A percentile compares a stretch with the other conserved stretches of the same genome.
Evolutionary conservation across 2,113 vertebrate species (phyloP).

Genomic region (Zootoca vivipara): DNA sequence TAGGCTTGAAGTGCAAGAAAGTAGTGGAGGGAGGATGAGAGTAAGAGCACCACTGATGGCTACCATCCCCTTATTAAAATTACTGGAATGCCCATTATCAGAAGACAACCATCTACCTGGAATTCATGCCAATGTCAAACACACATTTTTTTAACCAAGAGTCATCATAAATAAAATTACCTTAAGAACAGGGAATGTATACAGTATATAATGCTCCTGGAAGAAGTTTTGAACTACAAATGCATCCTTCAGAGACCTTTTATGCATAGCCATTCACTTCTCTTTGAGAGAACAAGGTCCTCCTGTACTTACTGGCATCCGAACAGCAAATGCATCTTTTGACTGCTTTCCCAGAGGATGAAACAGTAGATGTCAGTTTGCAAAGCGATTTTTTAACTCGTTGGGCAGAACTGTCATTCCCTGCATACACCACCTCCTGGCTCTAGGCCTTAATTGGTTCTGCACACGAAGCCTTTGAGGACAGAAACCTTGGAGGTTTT

Average conservation of each 20-base stretch:
- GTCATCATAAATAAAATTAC: neutral
- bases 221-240: neutral
- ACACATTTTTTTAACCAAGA: neutral
- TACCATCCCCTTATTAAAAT: neutral
- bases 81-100: neutral
- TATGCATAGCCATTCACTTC: neutral
- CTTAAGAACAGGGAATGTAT: neutral
- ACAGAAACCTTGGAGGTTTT: slow-evolving; percentile 21
- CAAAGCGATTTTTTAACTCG: slow-evolving; percentile 1
- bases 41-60: neutral
- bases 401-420: slow-evolving; percentile 14
- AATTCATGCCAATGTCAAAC: neutral
- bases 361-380: neutral
- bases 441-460: neutral
- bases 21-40: neutral
- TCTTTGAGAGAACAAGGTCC: neutral
- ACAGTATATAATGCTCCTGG: neutral
- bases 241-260: neutral
- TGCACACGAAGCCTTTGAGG: slow-evolving; percentile 12
- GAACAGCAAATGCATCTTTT: slow-evolving; percentile 22
- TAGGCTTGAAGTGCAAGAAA: neutral
- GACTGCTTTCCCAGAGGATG: neutral
- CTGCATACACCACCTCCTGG: neutral
- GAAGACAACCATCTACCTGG: neutral
- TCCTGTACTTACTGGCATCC: neutral